Evolutionary conservation across 2,113 vertebrate genomes (phyloP), one percentile per base, ranked within the genome.

Genomic region (Leptocoma aspasia): DNA sequence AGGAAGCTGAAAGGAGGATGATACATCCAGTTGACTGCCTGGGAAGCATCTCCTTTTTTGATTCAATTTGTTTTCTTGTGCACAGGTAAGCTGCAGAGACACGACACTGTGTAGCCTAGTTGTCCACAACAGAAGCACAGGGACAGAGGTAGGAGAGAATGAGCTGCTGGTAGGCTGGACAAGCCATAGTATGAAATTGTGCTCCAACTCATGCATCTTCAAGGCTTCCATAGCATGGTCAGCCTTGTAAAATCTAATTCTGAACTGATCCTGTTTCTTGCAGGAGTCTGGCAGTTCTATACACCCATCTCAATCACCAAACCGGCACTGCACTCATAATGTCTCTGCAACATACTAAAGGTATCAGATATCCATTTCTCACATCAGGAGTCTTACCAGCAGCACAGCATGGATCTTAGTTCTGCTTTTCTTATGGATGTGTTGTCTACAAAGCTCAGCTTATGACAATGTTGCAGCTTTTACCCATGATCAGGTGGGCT

Each of bases 331-430:
- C 2, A 0, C 15, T 88, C 2, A 0, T 76, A 57, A 35, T 19
- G 26, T 53, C 31, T 59, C 24, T 68, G 59, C 27, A 63, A 28
- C 11, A 10, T n/a, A 31, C 31, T 49, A 8, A 68, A 68, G 42
- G 8, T 68, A 13, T 59, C 35, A 79, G n/a, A 28, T 27, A 42
- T 23, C 21, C 0, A 1, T 28, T 23, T 71, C 28, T 65, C 33
- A 23, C 30, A 52, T 9, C 0, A 0, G n/a, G 17, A 81, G 31
- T 57, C 30, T 37, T 22, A 26, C 1, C 45, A 70, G 37, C 57
- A 66, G 9, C 2, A 5, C 20, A 76, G 27, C 35, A 26, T 63
- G 37, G 3, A 47, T 84, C 42, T 68, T 23, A 28, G 47, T 72
- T 30, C 13, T 63, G 17, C 47, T 68, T 57, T 72, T 81, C 31